Evolutionary conservation across 1,140 invertebrate genomes (phyloP), one percentile per base, ranked within the genome.

Genomic region (Panulirus ornatus): DNA sequence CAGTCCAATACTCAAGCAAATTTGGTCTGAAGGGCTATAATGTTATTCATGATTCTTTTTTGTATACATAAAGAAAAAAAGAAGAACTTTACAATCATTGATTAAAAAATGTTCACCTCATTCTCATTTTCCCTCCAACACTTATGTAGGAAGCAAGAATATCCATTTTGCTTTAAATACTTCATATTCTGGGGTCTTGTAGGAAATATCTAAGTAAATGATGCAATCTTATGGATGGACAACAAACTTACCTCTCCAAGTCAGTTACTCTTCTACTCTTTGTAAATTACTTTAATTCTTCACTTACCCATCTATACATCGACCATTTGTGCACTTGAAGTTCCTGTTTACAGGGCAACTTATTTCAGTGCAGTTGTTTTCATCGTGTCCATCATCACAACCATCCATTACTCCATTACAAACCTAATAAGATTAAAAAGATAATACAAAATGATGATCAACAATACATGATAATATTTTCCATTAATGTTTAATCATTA

Each of bases 321-420:
- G 70, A 27, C 91, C 91, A 87, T 73, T 91, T 30, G 44, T 47
- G 36, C 91, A 92, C 78, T 92, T 92, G 70, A 91, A 92, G 58
- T 42, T 88, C 30, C 91, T 51, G 19, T 88, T 84, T 9, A 71
- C 27, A 11, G 91, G 91, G 34, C 91, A 92, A n/a, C 63, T 63
- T 34, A 92, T 71, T 47, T 51, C 71, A 0, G 84, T 84, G 58
- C 91, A 92, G 44, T 92, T 92, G 16, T 88, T 81, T 42, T 92
- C 91, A 71, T 92, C 91, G 16, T 54, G 84, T 0, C 91, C 91
- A 81, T 92, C 91, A 34, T 84, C 73, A 82, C 91, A 92, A 1
- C 87, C 91, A 75, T 92, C 91, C 9, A 79, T 9, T 54, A 73
- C 85, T 6, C 91, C 91, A 84, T 92, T 92, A 30, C 91, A 92